Conservation (phyloP, 2,113 vertebrate genomes). For the Malurus melanocephalus region DNA sequence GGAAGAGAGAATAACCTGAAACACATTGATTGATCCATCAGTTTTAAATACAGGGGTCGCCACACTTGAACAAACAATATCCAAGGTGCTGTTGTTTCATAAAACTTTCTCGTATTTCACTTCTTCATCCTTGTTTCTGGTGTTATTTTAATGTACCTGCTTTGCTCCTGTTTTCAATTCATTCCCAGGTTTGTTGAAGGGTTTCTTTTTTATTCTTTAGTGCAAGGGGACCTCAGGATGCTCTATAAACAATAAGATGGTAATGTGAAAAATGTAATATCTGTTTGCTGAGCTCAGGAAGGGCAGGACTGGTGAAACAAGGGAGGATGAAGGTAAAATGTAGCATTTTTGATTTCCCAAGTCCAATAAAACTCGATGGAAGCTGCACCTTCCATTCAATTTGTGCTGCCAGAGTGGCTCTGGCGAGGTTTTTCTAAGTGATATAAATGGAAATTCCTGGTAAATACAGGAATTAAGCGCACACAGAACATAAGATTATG, state of each 20-base stretch:
- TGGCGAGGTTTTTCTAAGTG: background rate
- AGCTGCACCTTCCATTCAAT: background rate
- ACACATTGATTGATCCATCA: fast-evolving
- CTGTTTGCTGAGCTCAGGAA: background rate
- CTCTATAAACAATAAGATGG: background rate
- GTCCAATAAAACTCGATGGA: background rate
- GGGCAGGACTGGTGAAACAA: background rate
- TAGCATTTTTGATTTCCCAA: background rate
- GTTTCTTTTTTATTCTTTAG: background rate
- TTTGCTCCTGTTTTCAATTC: background rate
- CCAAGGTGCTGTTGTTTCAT: fast-evolving
- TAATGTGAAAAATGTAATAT: background rate
- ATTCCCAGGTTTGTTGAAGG: fast-evolving
- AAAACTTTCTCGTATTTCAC: background rate
- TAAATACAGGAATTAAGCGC: background rate
- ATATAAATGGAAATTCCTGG: fast-evolving
- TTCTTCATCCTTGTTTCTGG: too few relatives aligned
- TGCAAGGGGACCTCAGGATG: background rate
- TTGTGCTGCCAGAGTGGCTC: background rate
- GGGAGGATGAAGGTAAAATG: background rate
- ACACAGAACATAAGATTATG: background rate
- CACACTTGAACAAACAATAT: fast-evolving
- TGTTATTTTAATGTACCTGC: background rate
- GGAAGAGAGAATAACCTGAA: background rate
- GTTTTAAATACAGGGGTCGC: too few relatives aligned